Percentiles rank a stretch among this genome's conserved stretches.
Evolutionary conservation across 2,113 vertebrate species (phyloP).

Genomic region (Motacilla tschutschensis): DNA sequence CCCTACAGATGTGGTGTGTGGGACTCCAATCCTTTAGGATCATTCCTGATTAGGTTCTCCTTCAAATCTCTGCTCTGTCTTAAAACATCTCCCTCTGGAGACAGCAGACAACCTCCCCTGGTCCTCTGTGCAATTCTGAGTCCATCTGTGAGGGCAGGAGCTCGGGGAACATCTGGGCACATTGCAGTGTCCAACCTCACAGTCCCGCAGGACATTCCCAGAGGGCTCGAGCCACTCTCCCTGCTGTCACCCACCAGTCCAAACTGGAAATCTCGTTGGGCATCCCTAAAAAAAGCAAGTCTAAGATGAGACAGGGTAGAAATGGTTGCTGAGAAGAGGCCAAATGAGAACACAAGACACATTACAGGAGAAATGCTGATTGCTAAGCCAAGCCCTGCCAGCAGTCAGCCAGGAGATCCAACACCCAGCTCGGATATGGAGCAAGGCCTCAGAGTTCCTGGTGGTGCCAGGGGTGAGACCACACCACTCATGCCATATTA

Average conservation of each 20-base stretch:
- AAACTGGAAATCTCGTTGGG: not conserved
- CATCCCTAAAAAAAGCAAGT: not conserved
- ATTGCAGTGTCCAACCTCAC: not conserved
- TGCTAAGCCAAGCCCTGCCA: not conserved
- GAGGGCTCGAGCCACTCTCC: not conserved
- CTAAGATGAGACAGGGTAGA: not conserved
- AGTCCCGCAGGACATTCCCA: not conserved
- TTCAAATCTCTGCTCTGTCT: not conserved
- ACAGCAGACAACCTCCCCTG: not conserved
- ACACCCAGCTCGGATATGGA: not conserved
- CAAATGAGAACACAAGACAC: not conserved
- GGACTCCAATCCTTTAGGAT: not conserved
- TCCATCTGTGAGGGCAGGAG: not conserved
- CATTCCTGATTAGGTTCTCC: not conserved
- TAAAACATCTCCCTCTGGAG: not conserved
- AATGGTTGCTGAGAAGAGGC: not conserved
- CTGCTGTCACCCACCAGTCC: not conserved
- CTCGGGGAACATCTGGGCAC: not conserved
- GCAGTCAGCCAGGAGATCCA: not conserved
- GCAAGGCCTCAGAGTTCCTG: not conserved
- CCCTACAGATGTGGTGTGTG: rapidly evolving
- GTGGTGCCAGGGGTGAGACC: not conserved
- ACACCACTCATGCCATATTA: not conserved
- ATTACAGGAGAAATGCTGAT: not conserved
- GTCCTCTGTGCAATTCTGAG: not conserved